Conservation (phyloP, 2,113 vertebrate genomes). For the Prietella phreatophila region DNA sequence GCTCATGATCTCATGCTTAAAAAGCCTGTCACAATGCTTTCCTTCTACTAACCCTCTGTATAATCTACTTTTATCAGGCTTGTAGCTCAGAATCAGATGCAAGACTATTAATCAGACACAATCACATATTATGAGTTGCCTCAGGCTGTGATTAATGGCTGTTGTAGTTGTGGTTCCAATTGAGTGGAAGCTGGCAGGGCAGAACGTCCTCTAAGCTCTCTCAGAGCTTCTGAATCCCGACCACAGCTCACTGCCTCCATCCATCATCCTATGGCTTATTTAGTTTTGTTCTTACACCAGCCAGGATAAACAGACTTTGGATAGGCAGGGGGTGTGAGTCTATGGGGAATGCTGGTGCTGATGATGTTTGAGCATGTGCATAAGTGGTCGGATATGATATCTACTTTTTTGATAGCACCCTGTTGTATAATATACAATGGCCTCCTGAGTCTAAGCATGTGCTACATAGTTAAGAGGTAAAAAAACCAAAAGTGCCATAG, state of each 20-base stretch:
- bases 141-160: slow-evolving; percentile 43
- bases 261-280: slow-evolving; percentile 46
- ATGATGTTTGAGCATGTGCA: background rate
- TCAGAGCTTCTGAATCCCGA: slow-evolving; percentile 9
- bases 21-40: background rate
- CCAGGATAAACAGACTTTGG: slow-evolving; percentile 36
- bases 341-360: slow-evolving; percentile 5
- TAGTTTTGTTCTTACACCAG: slow-evolving; percentile 30
- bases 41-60: background rate
- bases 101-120: background rate
- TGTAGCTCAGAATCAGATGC: background rate
- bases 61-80: slow-evolving; percentile 18
- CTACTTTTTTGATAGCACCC: background rate
- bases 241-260: slow-evolving; percentile 25
- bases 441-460: background rate
- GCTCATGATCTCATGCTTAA: background rate
- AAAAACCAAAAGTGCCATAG: background rate
- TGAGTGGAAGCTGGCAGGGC: slow-evolving; percentile 31
- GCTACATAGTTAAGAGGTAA: background rate
- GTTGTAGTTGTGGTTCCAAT: slow-evolving; percentile 37
- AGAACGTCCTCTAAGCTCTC: slow-evolving; percentile 42
- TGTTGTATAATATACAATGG: background rate
- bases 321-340: background rate
- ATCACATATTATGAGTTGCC: background rate
- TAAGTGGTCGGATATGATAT: background rate